A percentile compares a stretch with the other conserved stretches of the same genome.
phyloP scores from a whole-genome alignment of 53 echinoderm and acorn worm genomes.

The Echinarachnius parma region DNA sequence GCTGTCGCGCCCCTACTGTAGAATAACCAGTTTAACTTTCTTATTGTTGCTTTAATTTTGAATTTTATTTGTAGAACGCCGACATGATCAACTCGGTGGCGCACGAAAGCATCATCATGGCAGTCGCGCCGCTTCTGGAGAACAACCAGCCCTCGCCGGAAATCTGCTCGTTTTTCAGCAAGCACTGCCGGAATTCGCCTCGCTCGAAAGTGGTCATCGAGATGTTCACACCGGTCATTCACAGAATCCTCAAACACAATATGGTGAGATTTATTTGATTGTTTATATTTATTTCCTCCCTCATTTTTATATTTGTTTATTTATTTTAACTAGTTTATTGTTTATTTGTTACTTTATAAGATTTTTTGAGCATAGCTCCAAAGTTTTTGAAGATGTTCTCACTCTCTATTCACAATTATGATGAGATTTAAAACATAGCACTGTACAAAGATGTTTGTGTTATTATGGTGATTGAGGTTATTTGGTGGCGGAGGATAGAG shows the following conservation, averaged over 20 bases:
- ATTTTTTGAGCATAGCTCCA: too few relatives aligned
- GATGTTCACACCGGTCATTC: conserved; percentile 98
- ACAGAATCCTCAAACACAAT: conserved; percentile 95
- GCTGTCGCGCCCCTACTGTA: conserved; percentile 76
- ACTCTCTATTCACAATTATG: too few relatives aligned
- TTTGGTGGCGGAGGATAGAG: too few relatives aligned
- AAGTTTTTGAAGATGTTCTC: too few relatives aligned
- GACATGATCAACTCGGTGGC: conserved; percentile 84
- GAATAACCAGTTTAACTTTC: conserved; percentile 76
- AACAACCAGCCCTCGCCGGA: conserved; percentile 95
- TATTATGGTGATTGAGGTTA: too few relatives aligned
- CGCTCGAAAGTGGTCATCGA: conserved; percentile 91
- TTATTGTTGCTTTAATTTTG: too few relatives aligned
- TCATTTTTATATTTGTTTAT: too few relatives aligned
- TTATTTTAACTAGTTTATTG: too few relatives aligned
- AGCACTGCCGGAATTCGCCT: conserved; percentile 97
- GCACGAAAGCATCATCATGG: conserved; percentile 83
- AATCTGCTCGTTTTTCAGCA: conserved; percentile 95
- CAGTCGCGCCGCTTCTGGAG: conserved; percentile 83
- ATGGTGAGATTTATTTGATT: conserved; percentile 55
- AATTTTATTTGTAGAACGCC: conserved; percentile 57
- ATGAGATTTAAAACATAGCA: too few relatives aligned
- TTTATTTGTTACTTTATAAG: too few relatives aligned
- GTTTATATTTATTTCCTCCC: background rate
- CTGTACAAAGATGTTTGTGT: too few relatives aligned